Conservation (phyloP, 2,888 invertebrate genomes). For the Fabriciana adippe region DNA sequence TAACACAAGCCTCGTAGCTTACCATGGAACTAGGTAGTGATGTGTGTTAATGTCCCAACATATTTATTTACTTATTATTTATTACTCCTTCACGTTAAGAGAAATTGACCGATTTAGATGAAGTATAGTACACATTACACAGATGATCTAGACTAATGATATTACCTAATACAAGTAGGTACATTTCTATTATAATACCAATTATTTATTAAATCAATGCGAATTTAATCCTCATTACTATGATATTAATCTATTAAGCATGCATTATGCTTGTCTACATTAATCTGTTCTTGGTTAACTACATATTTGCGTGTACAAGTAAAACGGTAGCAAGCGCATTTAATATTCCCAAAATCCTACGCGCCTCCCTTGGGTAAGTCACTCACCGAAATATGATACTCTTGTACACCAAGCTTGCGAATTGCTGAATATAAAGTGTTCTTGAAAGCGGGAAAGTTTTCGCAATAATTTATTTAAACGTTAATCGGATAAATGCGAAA, state of each 20-base stretch:
- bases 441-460: background rate
- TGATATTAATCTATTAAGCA: background rate
- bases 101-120: too few relatives aligned
- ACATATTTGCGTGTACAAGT: slow-evolving; percentile 1
- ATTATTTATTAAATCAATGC: too few relatives aligned
- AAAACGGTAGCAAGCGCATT: slow-evolving; percentile 5
- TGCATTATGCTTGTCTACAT: slow-evolving; percentile 14
- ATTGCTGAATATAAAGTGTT: slow-evolving; percentile 18
- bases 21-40: too few relatives aligned
- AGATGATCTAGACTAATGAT: too few relatives aligned
- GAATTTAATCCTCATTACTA: background rate
- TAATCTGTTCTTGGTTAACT: slow-evolving; percentile 23
- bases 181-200: background rate
- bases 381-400: slow-evolving; percentile 11
- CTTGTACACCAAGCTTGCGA: slow-evolving; percentile 1
- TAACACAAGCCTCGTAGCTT: too few relatives aligned
- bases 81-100: too few relatives aligned
- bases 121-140: too few relatives aligned
- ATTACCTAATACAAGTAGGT: background rate
- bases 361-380: slow-evolving; percentile 14
- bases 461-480: background rate
- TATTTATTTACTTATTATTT: too few relatives aligned
- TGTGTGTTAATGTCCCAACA: too few relatives aligned
- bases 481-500: background rate
- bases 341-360: slow-evolving; percentile 20